Conservation (phyloP, 2,797 vertebrate species). For the Hephaestus fuliginosus region DNA sequence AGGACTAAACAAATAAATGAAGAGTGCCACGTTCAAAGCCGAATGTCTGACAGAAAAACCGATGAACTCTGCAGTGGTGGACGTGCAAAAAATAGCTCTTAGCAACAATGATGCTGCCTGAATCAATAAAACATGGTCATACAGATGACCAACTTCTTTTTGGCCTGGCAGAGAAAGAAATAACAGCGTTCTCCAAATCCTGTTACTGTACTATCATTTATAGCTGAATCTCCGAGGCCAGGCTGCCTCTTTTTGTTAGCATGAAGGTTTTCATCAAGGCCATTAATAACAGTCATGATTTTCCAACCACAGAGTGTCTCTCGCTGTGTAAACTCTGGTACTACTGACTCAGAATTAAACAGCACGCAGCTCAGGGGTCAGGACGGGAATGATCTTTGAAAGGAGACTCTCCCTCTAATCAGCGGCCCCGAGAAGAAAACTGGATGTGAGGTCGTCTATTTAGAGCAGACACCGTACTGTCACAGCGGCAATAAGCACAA, state of each 20-base stretch:
- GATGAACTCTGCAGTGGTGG: not conserved
- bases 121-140: not conserved
- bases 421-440: slow-evolving; percentile 38
- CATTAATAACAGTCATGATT: slow-evolving; percentile 52
- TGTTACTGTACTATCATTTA: not conserved
- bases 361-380: slow-evolving; percentile 42
- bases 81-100: not conserved
- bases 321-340: slow-evolving; percentile 47
- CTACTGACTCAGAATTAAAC: slow-evolving; percentile 50
- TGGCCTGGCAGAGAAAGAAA: slow-evolving; percentile 4
- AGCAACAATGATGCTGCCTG: not conserved
- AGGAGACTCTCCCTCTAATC: slow-evolving; percentile 57
- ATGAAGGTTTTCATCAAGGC: slow-evolving; percentile 17
- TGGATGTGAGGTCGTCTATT: slow-evolving; percentile 62
- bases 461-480: slow-evolving; percentile 52
- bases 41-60: slow-evolving; percentile 8
- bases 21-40: not conserved
- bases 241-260: slow-evolving; percentile 28
- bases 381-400: slow-evolving; percentile 26
- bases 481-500: slow-evolving; percentile 68
- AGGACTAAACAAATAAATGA: not conserved
- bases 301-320: slow-evolving; percentile 45
- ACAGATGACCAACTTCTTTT: not conserved
- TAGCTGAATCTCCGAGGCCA: slow-evolving; percentile 24
- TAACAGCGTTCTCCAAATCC: not conserved